Conservation (phyloP, 64 coral and sea anemone genomes). For the Hydrozoanthus tunicans region DNA sequence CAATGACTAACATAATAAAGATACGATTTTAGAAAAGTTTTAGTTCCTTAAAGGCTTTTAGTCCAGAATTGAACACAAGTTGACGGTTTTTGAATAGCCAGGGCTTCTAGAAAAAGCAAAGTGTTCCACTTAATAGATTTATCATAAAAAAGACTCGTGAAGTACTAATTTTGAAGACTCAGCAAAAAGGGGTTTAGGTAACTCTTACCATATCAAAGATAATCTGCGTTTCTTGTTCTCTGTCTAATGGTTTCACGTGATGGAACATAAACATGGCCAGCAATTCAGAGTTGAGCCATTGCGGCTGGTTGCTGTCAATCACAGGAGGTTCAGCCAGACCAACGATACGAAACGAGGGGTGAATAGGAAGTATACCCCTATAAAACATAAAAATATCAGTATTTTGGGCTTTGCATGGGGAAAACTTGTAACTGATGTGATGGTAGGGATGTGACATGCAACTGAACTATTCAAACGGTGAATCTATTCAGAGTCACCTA, state of each 20-base stretch:
- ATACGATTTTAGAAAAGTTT: too few species aligned
- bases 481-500: too few species aligned
- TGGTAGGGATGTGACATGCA: too few species aligned
- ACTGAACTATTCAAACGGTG: too few species aligned
- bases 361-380: slow-evolving; percentile 81
- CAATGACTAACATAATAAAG: too few species aligned
- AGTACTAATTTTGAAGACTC: too few species aligned
- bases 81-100: too few species aligned
- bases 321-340: slow-evolving; percentile 91
- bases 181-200: not conserved
- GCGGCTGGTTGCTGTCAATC: slow-evolving; percentile 70
- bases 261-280: slow-evolving; percentile 95
- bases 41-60: too few species aligned
- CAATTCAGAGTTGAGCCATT: slow-evolving; percentile 95
- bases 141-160: too few species aligned
- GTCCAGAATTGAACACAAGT: too few species aligned
- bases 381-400: not conserved
- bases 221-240: slow-evolving; percentile 81
- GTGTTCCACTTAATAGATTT: too few species aligned
- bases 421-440: not conserved
- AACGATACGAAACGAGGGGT: slow-evolving; percentile 92
- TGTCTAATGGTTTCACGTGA: slow-evolving; percentile 76
- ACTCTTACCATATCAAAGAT: slow-evolving; percentile 86
- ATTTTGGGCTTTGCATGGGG: not conserved
- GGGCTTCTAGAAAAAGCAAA: too few species aligned